Evolutionary conservation across 2,797 vertebrate genomes (phyloP).

Genomic region (Carduelis carduelis): DNA sequence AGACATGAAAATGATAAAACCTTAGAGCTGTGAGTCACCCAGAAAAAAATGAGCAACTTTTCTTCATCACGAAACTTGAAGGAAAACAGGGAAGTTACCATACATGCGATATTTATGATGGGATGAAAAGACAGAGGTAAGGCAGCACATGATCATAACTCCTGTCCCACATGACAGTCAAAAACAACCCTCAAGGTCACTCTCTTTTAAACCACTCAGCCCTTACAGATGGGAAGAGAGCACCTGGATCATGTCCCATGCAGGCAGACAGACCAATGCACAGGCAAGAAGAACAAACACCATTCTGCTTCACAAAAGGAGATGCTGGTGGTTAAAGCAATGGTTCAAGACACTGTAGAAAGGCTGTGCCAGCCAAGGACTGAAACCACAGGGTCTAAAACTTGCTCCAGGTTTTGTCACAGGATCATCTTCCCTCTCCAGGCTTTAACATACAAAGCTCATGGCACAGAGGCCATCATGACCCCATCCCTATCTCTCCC

Average conservation of each 20-base stretch:
- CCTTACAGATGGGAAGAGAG: not conserved
- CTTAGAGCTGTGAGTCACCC: not conserved
- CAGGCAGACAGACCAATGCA: not conserved
- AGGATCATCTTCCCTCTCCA: not conserved
- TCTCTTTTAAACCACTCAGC: not conserved
- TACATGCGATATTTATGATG: not conserved
- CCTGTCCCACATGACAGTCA: not conserved
- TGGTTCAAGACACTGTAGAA: not conserved
- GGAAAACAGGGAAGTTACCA: constrained; percentile 3
- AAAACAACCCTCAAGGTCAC: not conserved
- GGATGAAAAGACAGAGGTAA: not conserved
- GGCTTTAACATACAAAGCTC: not conserved
- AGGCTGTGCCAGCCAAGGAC: not conserved
- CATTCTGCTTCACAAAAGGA: not conserved
- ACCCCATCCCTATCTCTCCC: not conserved
- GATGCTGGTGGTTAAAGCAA: not conserved
- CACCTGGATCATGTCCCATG: not conserved
- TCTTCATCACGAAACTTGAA: not conserved
- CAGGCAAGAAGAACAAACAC: not conserved
- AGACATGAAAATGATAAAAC: not conserved
- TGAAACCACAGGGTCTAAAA: not conserved
- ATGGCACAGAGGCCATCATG: not conserved
- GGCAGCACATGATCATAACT: not conserved
- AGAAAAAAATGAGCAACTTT: constrained; percentile 22
- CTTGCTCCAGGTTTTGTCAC: not conserved